Percentiles rank a stretch among this genome's conserved stretches.
Evolutionary conservation across 2,888 invertebrate genomes (phyloP).

Genomic region (Plebejus argus): DNA sequence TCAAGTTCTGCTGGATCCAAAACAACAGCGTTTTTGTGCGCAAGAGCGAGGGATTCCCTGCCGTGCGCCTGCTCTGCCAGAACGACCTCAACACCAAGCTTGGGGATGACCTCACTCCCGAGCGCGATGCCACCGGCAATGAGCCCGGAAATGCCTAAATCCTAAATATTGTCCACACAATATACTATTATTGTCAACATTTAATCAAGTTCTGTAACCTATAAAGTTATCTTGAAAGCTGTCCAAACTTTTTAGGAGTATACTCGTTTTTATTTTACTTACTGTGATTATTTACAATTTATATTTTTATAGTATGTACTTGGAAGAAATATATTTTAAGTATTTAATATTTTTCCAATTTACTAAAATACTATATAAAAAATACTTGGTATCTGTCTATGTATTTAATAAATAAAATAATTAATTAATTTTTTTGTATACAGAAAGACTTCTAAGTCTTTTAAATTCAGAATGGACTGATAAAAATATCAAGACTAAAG

Average conservation of each 20-base stretch:
- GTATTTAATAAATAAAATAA: neutral
- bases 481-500: neutral
- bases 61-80: constrained; percentile 28
- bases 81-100: constrained; percentile 13
- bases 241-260: neutral
- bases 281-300: constrained; percentile 26
- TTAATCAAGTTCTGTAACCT: neutral
- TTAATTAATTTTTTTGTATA: neutral
- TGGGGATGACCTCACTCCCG: neutral
- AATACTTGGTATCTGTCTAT: neutral
- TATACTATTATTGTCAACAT: neutral
- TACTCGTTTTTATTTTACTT: neutral
- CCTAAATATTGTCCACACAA: neutral
- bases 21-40: constrained; percentile 32
- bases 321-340: neutral
- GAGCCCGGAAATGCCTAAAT: neutral
- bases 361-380: neutral
- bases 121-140: neutral
- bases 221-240: neutral
- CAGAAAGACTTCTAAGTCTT: neutral
- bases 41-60: constrained; percentile 30
- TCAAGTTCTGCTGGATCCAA: constrained; percentile 32
- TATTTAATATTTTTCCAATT: neutral
- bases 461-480: constrained; percentile 5
- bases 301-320: constrained; percentile 18